Base-by-base conservation (phyloP, 2,888 invertebrate genomes). In the Eudemis profundana region DNA sequence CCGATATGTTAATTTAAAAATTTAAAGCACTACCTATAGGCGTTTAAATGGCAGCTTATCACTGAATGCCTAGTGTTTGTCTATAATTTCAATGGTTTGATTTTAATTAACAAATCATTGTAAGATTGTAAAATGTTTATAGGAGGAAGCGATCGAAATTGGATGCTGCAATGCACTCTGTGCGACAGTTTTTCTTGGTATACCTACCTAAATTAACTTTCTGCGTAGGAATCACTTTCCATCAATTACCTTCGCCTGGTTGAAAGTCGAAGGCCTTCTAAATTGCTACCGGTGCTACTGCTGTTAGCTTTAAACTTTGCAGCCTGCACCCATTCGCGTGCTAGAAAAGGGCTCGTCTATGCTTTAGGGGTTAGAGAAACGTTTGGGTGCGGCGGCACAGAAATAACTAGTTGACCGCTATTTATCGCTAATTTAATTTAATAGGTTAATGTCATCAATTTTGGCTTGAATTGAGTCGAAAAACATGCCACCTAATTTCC, bases 301-400 rank as follows among this genome's bases (percentile, higher is more conserved):
- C 15, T 61, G 44, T n/a, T 17, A 44, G 50, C 56, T 61, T 59
- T 62, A 44, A 68, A 66, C 67, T 53, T 40, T 62, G 57, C 64
- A 38, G 40, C 61, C 68, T 67, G 46, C 72, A 72, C 70, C 68
- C 68, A 65, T 73, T 82, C 72, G 85, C 87, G 84, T 87, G 85
- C 70, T 66, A 66, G 68, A 75, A 78, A 83, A 77, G 85, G 87
- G 85, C 85, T 82, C 80, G 87, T 74, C 79, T 75, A 74, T 74
- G 73, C 73, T 76, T 67, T 69, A 67, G 76, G 84, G 85, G 44
- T 42, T 60, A 64, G 40, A 42, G 29, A 33, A 49, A 56, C 56
- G 51, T 33, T 70, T 84, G 75, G 84, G 78, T 76, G 69, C 71
- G 68, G 53, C 69, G 57, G 56, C 69, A 51, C 68, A 74, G 70